Evolutionary conservation across 2,888 invertebrate genomes (phyloP), one percentile per base, ranked within the genome.

Genomic region (Andrena bucephala): DNA sequence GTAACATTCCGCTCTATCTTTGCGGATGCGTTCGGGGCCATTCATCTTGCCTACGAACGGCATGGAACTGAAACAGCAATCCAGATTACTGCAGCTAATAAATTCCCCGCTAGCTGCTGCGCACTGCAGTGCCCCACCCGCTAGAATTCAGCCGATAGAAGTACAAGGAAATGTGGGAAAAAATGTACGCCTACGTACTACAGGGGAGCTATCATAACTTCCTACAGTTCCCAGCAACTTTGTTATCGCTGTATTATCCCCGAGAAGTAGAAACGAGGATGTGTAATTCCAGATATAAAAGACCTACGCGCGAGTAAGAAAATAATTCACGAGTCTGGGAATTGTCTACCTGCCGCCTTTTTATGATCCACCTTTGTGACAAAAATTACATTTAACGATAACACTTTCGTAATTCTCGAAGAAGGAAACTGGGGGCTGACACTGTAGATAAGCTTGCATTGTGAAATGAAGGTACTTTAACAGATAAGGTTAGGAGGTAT

Each of bases 51-150:
- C 76, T 33, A 27, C 65, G 76, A 81, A 69, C 72, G 67, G 68
- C 75, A 68, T 65, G 76, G 68, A 82, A 83, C 76, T 76, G 83
- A 76, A 82, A 82, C 83, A 71, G 69, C 80, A 71, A 82, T 82
- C 80, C 80, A 82, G 82, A 82, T 82, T 82, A 82, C 80, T 69
- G 75, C 70, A 57, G 82, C 72, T 82, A 76, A 83, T 83, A 83
- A 82, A 83, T 83, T 72, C 65, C 59, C 72, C 13, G 68, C 68
- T 63, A n/a, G 54, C 68, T 57, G 73, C 48, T 33, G 60, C 59
- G 48, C 63, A n/a, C 27, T 72, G 57, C 54, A 48, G 20, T 16
- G 36, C 8, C 36, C 68, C 7, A 13, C 10, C 16, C 50, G 31
- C 48, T 72, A 7, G 36, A 59, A 76, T 57, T 67, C 62, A 29